Percentiles rank a stretch among this genome's conserved stretches.
Evolutionary conservation across 2,113 vertebrate genomes (phyloP).

Genomic region (Coptodon bakossiorum): DNA sequence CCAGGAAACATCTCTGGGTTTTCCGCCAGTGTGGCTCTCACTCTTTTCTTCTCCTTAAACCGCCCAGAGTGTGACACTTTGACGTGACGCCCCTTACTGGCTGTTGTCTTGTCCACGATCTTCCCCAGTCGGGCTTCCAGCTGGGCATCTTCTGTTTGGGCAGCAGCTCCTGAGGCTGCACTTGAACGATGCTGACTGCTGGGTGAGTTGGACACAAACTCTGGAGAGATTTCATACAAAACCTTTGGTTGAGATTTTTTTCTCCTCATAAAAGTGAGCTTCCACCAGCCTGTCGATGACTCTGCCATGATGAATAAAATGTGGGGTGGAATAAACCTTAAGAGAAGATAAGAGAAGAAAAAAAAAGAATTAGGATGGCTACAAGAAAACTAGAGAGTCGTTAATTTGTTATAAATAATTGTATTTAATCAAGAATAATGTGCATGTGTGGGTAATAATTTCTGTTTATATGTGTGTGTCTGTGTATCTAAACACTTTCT

Average conservation of each 20-base stretch:
- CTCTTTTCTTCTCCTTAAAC: constrained; percentile 91
- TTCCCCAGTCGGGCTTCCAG: constrained; percentile 80
- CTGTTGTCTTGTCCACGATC: constrained; percentile 82
- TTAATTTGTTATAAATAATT: background rate
- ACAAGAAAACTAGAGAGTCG: background rate
- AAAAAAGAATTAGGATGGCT: background rate
- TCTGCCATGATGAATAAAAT: constrained; percentile 66
- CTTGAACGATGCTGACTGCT: background rate
- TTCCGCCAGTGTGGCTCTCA: constrained; percentile 75
- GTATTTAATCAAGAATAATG: background rate
- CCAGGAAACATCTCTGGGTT: constrained; percentile 75
- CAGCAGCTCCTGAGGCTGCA: background rate
- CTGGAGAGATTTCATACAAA: constrained; percentile 78
- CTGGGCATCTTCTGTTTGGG: constrained; percentile 21
- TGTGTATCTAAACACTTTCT: background rate
- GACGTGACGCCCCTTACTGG: constrained; percentile 82
- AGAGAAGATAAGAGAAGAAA: no score
- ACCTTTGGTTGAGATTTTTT: constrained; percentile 80
- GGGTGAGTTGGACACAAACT: constrained; percentile 50
- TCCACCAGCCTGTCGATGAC: constrained; percentile 80
- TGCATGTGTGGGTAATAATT: background rate
- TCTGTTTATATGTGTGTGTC: background rate
- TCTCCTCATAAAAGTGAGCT: constrained; percentile 83
- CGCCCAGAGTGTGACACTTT: constrained; percentile 90
- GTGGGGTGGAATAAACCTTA: background rate